Base-by-base conservation (phyloP, 2,888 invertebrate species). In the Drosophila macrothrix region DNA sequence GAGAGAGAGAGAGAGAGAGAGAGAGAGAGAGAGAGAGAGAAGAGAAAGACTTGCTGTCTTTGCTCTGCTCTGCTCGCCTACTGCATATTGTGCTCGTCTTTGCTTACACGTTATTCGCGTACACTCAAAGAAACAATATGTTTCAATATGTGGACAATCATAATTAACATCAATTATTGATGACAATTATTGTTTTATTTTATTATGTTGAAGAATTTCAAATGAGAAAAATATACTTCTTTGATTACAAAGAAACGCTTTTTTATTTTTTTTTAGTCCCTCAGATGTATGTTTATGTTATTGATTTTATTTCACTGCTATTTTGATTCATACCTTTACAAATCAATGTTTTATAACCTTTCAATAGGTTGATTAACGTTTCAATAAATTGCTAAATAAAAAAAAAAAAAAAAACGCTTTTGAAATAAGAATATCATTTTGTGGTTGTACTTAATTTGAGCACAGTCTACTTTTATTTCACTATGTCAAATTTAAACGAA, bases 11-110 rank as follows among this genome's bases (percentile, higher is more conserved):
- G 53, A 39, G 1, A 19, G 19, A 39, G 9, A 39, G 61, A 58
- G 59, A 59, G 53, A 4, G 4, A 53, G 1, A 31, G 7, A 22
- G 22, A 33, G 33, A 62, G 62, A 62, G n/a, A n/a, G n/a, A 2
- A 31, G 7, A 22, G 22, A 33, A 37, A 62, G 62, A 62, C 50
- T 25, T 4, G 37, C 55, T 28, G 37, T 19, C 37, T 16, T n/a
- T 39, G 67, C 43, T 58, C 63, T 69, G 73, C 56, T 41, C 64
- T 53, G 58, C 59, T 65, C 68, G 58, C 64, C 64, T 64, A 65
- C 61, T 69, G 58, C 65, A 62, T 54, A 60, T 62, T 74, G 43
- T 63, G 41, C 29, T 29, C 29, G 53, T 10, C 61, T 55, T 54
- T 58, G 37, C 37, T 55, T 64, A 55, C 55, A 5, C 28, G 14